A percentile compares a stretch with the other conserved stretches of the same genome.
phyloP scores from a whole-genome alignment of 2,888 invertebrate genomes.

The Chrysolina haemoptera region DNA sequence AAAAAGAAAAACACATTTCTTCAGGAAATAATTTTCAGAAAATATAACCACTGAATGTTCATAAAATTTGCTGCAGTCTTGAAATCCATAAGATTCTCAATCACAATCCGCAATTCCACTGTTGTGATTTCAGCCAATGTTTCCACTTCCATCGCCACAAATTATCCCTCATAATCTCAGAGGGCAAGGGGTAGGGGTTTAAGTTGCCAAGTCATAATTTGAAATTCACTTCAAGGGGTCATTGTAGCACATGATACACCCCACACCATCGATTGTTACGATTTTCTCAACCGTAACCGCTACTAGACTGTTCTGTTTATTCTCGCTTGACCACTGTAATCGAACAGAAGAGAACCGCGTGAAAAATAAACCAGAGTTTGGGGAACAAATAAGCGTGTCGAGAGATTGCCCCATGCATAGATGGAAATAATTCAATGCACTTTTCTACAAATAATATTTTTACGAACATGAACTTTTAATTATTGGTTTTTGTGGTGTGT shows the following conservation, averaged over 20 bases:
- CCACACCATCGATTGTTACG: constrained; percentile 55
- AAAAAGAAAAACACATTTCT: too few relatives aligned
- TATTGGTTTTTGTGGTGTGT: not conserved
- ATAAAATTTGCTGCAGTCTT: too few relatives aligned
- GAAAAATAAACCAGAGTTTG: not conserved
- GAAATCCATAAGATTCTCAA: too few relatives aligned
- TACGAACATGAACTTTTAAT: not conserved
- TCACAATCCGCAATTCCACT: not conserved
- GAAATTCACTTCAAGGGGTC: constrained; percentile 46
- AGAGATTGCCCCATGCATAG: too few relatives aligned
- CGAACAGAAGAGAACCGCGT: constrained; percentile 10
- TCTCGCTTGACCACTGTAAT: constrained; percentile 43
- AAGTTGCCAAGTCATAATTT: constrained; percentile 27
- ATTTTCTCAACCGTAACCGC: constrained; percentile 52
- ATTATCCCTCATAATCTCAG: not conserved
- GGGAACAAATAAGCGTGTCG: not conserved
- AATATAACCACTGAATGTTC: too few relatives aligned
- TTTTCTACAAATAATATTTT: not conserved
- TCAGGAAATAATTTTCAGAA: too few relatives aligned
- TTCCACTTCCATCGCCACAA: constrained; percentile 3
- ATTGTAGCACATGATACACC: constrained; percentile 51
- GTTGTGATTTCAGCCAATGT: not conserved
- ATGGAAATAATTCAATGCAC: not conserved
- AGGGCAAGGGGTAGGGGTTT: constrained; percentile 14
- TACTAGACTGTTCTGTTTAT: constrained; percentile 34